Conservation (phyloP, 2,797 vertebrate genomes). For the Spizella passerina region DNA sequence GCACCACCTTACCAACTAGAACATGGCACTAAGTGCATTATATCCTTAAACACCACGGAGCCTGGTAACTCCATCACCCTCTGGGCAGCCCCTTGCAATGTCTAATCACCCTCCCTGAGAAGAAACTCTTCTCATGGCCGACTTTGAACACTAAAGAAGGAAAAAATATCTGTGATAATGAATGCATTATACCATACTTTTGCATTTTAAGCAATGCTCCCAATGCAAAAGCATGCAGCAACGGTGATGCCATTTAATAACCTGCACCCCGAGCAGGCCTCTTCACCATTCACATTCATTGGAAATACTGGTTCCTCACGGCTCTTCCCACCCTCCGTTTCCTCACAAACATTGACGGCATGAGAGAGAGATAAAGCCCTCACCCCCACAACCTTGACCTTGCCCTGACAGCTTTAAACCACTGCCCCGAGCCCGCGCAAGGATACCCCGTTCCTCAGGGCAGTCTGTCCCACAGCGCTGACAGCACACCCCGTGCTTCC, state of each 20-base stretch:
- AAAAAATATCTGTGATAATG: fast-evolving
- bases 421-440: fast-evolving
- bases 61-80: background rate
- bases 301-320: fast-evolving
- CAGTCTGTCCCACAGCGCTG: background rate
- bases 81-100: background rate
- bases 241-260: fast-evolving
- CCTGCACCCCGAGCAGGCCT: background rate
- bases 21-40: fast-evolving
- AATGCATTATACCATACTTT: fast-evolving
- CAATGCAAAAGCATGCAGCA: fast-evolving
- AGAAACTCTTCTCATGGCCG: fast-evolving
- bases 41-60: fast-evolving
- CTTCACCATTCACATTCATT: background rate
- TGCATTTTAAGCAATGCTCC: fast-evolving
- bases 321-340: fast-evolving
- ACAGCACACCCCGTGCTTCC: fast-evolving
- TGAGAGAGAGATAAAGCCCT: fast-evolving
- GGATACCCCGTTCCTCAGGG: background rate
- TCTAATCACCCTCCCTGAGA: fast-evolving
- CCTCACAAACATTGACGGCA: background rate
- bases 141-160: fast-evolving
- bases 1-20: fast-evolving
- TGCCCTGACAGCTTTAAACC: background rate
- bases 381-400: background rate